Evolutionary conservation across 2,888 invertebrate species (phyloP).

Genomic region (Synanthedon formicaeformis): DNA sequence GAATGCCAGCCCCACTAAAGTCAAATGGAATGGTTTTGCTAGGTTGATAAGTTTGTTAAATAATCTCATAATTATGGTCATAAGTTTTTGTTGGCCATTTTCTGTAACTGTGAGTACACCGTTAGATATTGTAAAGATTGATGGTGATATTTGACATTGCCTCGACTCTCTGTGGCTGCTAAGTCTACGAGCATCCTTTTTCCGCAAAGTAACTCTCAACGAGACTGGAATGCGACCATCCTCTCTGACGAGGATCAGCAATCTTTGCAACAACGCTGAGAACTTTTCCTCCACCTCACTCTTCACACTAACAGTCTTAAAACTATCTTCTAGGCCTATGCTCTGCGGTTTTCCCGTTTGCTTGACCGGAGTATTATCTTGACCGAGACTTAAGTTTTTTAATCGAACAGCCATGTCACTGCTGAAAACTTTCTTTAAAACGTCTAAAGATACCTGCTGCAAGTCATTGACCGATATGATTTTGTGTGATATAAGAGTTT

Average conservation of each 20-base stretch:
- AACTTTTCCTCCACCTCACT: slow-evolving; percentile 82
- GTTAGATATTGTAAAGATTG: slow-evolving; percentile 68
- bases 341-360: slow-evolving; percentile 82
- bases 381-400: slow-evolving; percentile 79
- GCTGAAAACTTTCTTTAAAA: slow-evolving; percentile 74
- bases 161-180: slow-evolving; percentile 80
- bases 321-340: slow-evolving; percentile 84
- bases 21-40: slow-evolving; percentile 82
- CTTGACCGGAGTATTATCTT: slow-evolving; percentile 79
- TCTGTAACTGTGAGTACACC: slow-evolving; percentile 62
- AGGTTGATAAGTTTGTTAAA: slow-evolving; percentile 81
- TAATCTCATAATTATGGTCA: slow-evolving; percentile 78
- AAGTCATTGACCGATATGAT: slow-evolving; percentile 77
- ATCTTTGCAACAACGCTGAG: slow-evolving; percentile 74
- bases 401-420: slow-evolving; percentile 77
- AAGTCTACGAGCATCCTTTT: slow-evolving; percentile 76
- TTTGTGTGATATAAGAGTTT: slow-evolving; percentile 74
- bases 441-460: slow-evolving; percentile 70
- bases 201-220: slow-evolving; percentile 79
- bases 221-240: slow-evolving; percentile 84
- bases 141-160: slow-evolving; percentile 79
- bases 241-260: slow-evolving; percentile 78
- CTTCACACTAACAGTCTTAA: slow-evolving; percentile 77
- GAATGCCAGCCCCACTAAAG: slow-evolving; percentile 83
- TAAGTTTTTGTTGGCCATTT: slow-evolving; percentile 73